phyloP scores from a whole-genome alignment of 2,888 invertebrate genomes.

The Drosophila bunnanda region DNA sequence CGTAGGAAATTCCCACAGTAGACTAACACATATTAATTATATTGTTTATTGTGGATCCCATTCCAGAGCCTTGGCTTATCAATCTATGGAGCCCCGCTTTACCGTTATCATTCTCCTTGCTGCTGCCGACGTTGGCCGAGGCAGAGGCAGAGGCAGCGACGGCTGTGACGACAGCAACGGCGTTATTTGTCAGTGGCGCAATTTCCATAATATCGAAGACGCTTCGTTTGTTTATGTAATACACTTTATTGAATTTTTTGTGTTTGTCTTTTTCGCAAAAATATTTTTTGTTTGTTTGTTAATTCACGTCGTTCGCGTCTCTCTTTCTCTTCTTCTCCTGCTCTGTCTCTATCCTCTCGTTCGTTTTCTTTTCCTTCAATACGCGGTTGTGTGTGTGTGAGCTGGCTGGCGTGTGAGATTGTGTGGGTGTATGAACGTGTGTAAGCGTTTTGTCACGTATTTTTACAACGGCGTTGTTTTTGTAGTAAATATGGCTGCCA shows the following conservation, averaged over 20 bases:
- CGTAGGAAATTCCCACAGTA: background rate
- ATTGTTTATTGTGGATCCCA: slow-evolving; percentile 3
- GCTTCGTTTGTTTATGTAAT: slow-evolving; percentile 52
- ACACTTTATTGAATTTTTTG: slow-evolving; percentile 50
- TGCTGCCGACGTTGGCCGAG: slow-evolving; percentile 42
- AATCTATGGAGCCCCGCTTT: slow-evolving; percentile 46
- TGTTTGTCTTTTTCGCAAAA: slow-evolving; percentile 49
- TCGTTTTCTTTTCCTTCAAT: slow-evolving; percentile 25
- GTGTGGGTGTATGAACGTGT: slow-evolving; percentile 20
- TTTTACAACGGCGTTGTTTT: slow-evolving; percentile 63
- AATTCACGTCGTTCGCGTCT: slow-evolving; percentile 68
- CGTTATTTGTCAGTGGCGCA: slow-evolving; percentile 66
- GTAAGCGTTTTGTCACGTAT: slow-evolving; percentile 67
- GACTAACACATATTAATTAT: background rate
- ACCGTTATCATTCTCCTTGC: slow-evolving; percentile 74
- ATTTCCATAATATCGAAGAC: slow-evolving; percentile 68
- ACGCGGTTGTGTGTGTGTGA: slow-evolving; percentile 10
- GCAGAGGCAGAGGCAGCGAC: slow-evolving; percentile 40
- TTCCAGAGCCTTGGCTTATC: slow-evolving; percentile 12
- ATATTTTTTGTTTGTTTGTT: slow-evolving; percentile 54
- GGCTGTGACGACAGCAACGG: slow-evolving; percentile 59
- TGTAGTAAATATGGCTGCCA: slow-evolving; percentile 75
- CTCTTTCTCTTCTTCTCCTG: slow-evolving; percentile 37
- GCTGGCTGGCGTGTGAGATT: slow-evolving; percentile 9
- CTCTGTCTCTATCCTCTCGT: slow-evolving; percentile 13